Evolutionary conservation across 2,888 invertebrate species (phyloP).

Genomic region (Unio delphinus): DNA sequence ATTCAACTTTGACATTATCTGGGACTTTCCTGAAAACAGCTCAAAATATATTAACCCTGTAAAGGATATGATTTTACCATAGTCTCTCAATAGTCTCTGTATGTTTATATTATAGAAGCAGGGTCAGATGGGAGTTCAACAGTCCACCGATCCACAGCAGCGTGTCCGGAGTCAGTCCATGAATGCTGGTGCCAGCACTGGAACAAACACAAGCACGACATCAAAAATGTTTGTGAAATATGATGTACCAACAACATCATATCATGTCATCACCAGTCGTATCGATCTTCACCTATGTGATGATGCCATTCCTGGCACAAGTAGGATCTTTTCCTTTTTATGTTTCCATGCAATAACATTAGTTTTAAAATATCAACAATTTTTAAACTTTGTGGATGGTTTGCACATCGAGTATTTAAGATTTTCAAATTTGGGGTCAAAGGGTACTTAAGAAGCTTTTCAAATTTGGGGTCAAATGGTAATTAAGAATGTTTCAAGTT

Average conservation of each 20-base stretch:
- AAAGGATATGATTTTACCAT: too few relatives aligned
- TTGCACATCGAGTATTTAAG: neutral
- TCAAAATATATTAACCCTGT: too few relatives aligned
- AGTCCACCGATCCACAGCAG: slow-evolving; percentile 45
- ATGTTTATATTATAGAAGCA: slow-evolving; percentile 44
- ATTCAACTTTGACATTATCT: too few relatives aligned
- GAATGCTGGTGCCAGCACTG: slow-evolving; percentile 13
- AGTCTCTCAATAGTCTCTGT: too few relatives aligned
- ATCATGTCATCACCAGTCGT: slow-evolving; percentile 88
- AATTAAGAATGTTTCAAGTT: neutral
- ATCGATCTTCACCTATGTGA: slow-evolving; percentile 97
- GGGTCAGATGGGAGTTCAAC: slow-evolving; percentile 23
- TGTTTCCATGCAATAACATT: too few relatives aligned
- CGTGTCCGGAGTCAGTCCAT: slow-evolving; percentile 30
- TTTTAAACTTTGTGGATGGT: neutral
- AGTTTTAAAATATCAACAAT: neutral
- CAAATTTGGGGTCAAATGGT: neutral
- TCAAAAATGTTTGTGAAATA: slow-evolving; percentile 84
- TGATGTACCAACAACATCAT: slow-evolving; percentile 97
- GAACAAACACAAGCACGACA: slow-evolving; percentile 24
- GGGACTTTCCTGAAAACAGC: too few relatives aligned
- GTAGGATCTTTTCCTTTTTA: slow-evolving; percentile 26
- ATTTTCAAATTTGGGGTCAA: neutral
- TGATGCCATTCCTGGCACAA: slow-evolving; percentile 75
- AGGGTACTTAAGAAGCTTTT: neutral